Evolutionary conservation across 2,113 vertebrate genomes (phyloP).

Genomic region (Beaufortia kweichowensis): DNA sequence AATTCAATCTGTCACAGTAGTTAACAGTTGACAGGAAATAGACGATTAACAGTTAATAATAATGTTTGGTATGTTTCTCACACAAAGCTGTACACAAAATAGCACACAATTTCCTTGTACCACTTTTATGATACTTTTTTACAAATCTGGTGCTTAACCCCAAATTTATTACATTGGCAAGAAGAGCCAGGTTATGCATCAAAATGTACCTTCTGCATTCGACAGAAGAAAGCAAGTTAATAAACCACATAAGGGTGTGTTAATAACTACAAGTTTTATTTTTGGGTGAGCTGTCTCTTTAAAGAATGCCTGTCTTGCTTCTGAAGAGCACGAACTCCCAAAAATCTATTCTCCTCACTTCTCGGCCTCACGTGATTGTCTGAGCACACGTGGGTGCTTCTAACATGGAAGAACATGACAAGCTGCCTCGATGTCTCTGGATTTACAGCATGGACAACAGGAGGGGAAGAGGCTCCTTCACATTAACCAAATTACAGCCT

Average conservation of each 20-base stretch:
- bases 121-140: background rate
- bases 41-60: no score
- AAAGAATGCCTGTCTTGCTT: constrained; percentile 45
- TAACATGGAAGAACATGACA: constrained; percentile 23
- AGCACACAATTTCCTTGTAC: background rate
- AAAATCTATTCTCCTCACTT: constrained; percentile 21
- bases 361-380: constrained; percentile 30
- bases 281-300: constrained; percentile 1
- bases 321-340: constrained; percentile 42
- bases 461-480: constrained; percentile 20
- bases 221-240: background rate
- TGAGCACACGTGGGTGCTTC: constrained; percentile 19
- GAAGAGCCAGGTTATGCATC: no score
- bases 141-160: no score
- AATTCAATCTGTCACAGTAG: no score
- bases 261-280: background rate
- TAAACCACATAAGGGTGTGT: background rate
- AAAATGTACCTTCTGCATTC: no score
- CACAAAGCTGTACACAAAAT: no score
- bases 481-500: constrained; percentile 20
- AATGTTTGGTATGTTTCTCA: no score
- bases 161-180: no score
- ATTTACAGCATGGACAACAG: constrained; percentile 7
- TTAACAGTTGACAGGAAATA: no score
- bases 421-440: background rate